phyloP scores from a whole-genome alignment of 2,888 invertebrate genomes.

The Silvanus unidentatus region DNA sequence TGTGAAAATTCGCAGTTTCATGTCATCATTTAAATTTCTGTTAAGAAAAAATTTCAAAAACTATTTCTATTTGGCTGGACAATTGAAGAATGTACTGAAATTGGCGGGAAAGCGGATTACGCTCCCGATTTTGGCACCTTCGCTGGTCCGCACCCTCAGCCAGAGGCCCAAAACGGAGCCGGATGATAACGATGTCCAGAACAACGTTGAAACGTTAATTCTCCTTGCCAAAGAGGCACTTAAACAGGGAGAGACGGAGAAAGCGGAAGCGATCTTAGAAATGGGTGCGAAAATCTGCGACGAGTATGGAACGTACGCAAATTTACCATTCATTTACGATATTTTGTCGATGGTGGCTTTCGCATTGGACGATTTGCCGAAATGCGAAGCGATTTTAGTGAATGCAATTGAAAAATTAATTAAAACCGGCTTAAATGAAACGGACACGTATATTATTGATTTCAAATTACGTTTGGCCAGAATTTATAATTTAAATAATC shows the following conservation, averaged over 20 bases:
- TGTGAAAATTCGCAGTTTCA: too few species aligned
- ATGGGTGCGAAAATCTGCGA: constrained; percentile 44
- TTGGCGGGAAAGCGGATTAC: too few species aligned
- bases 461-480: constrained; percentile 46
- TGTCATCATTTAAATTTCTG: not conserved
- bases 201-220: constrained; percentile 41
- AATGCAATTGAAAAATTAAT: constrained; percentile 44
- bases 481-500: constrained; percentile 42
- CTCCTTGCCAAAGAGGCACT: constrained; percentile 38
- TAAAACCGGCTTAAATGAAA: constrained; percentile 37
- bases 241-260: constrained; percentile 39
- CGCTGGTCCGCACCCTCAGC: not conserved
- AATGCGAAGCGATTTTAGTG: constrained; percentile 43
- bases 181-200: constrained; percentile 32
- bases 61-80: too few species aligned
- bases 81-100: too few species aligned
- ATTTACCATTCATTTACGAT: constrained; percentile 45
- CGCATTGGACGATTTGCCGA: constrained; percentile 40
- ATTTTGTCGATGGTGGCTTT: constrained; percentile 44
- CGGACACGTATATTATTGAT: constrained; percentile 42
- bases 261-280: constrained; percentile 41
- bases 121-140: too few species aligned
- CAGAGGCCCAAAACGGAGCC: not conserved
- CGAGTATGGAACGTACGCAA: constrained; percentile 39
- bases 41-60: too few species aligned